phyloP scores from a whole-genome alignment of 2,888 invertebrate genomes.

The Brachyptera putata region DNA sequence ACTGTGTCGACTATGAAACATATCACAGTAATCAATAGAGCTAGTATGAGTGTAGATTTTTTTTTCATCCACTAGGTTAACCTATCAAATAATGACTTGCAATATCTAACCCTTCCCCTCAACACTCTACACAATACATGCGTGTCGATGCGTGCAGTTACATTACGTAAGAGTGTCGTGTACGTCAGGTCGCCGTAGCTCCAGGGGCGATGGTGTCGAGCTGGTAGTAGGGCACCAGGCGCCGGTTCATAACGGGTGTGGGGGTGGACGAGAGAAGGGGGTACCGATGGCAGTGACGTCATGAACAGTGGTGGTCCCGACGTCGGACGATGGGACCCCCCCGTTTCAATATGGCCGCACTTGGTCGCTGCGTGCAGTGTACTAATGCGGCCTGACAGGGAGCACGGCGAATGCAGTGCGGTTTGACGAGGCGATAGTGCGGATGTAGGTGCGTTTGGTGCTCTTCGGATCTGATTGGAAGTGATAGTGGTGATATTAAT shows the following conservation, averaged over 20 bases:
- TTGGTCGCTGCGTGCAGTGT: slow-evolving; percentile 5
- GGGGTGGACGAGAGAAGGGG: background rate
- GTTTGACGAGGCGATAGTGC: background rate
- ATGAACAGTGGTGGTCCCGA: slow-evolving; percentile 13
- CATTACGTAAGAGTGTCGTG: background rate
- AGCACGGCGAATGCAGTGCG: too few relatives aligned
- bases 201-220: too few relatives aligned
- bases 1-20: background rate
- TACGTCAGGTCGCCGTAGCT: too few relatives aligned
- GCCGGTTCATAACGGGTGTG: background rate
- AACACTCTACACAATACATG: too few relatives aligned
- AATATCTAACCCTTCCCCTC: too few relatives aligned
- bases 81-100: too few relatives aligned
- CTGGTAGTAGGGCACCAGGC: background rate
- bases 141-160: too few relatives aligned
- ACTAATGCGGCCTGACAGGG: background rate
- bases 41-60: background rate
- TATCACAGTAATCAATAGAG: background rate
- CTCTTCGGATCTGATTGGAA: background rate
- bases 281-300: slow-evolving; percentile 14
- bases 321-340: slow-evolving; percentile 8
- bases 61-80: too few relatives aligned
- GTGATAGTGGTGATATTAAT: background rate
- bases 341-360: slow-evolving; percentile 14
- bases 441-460: background rate